Conservation (phyloP, 2,113 vertebrate species). For the Todiramphus saurophagus region DNA sequence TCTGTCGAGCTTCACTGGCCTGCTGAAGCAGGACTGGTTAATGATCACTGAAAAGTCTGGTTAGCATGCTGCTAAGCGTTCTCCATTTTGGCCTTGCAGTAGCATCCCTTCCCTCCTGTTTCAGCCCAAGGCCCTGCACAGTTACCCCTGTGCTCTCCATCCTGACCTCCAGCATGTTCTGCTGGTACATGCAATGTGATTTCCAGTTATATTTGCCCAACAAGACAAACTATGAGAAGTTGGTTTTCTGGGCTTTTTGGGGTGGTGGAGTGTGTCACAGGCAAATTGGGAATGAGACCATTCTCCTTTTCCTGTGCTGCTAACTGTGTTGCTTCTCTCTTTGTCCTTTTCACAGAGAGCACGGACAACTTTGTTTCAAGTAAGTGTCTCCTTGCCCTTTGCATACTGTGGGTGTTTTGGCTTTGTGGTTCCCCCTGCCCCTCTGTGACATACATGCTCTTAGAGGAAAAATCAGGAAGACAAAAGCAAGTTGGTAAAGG, state of each 20-base stretch:
- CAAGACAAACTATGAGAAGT: background rate
- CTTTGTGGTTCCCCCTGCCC: background rate
- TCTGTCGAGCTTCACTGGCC: background rate
- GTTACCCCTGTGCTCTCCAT: background rate
- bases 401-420: background rate
- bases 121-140: background rate
- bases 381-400: slow-evolving; percentile 69
- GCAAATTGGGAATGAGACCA: background rate
- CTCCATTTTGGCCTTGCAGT: background rate
- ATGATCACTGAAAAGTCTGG: accelerated
- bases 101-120: background rate
- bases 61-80: background rate
- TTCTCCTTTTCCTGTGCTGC: background rate
- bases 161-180: background rate
- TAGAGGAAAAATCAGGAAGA: background rate
- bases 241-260: background rate
- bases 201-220: background rate
- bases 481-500: background rate
- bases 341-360: slow-evolving; percentile 75
- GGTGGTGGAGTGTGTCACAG: background rate
- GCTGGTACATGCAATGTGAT: background rate
- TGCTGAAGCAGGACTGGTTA: background rate
- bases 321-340: slow-evolving; percentile 56
- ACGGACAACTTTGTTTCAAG: slow-evolving; percentile 80
- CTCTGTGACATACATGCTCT: background rate